Conservation (phyloP, 2,797 vertebrate species). For the Urosaurus nigricauda region DNA sequence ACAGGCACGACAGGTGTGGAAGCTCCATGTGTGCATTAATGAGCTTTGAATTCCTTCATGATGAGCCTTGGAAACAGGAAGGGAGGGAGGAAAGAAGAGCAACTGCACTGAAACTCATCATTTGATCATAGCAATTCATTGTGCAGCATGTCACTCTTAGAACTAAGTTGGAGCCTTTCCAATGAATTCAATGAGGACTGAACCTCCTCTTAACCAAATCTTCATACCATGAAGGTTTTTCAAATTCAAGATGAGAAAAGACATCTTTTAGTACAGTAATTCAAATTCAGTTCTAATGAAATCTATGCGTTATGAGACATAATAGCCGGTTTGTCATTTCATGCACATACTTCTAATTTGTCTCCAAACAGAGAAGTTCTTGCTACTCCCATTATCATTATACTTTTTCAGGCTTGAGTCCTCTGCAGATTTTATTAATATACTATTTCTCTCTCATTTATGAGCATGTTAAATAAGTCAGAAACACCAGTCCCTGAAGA, state of each 20-base stretch:
- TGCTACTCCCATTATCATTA: constrained; percentile 23
- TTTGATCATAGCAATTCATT: not conserved
- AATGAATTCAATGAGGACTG: constrained; percentile 8
- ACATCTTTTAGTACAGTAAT: constrained; percentile 16
- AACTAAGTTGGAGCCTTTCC: constrained; percentile 13
- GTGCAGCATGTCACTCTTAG: not conserved
- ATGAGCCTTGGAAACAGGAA: not conserved
- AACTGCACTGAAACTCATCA: not conserved
- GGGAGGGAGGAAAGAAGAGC: not conserved
- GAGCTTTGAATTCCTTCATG: not conserved
- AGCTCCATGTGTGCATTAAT: not conserved
- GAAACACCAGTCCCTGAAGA: constrained; percentile 16
- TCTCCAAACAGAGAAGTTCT: constrained; percentile 24
- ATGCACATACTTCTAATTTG: constrained; percentile 32
- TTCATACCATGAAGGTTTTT: not conserved
- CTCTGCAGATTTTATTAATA: constrained; percentile 31
- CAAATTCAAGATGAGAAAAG: constrained; percentile 4
- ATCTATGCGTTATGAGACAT: constrained; percentile 3
- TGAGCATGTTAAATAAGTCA: constrained; percentile 23
- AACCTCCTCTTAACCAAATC: constrained; percentile 8
- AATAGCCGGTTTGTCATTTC: constrained; percentile 19
- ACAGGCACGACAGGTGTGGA: not conserved
- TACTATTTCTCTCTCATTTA: constrained; percentile 27
- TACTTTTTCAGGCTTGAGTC: constrained; percentile 13
- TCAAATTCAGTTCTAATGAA: constrained; percentile 26